Base-by-base conservation (phyloP, 2,888 invertebrate genomes). In the Molanna angustata region DNA sequence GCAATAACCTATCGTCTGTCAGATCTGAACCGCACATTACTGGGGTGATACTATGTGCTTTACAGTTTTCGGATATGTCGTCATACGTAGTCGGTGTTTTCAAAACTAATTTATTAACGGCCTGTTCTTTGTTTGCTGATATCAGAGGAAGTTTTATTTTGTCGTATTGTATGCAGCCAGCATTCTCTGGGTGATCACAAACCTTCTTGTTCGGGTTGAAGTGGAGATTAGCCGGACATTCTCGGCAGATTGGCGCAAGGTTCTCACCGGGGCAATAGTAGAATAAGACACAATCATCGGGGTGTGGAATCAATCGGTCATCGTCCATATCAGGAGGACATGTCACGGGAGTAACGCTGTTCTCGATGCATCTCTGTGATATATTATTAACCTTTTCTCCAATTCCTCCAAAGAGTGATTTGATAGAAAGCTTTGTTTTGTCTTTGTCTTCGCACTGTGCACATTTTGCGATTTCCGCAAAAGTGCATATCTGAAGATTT, bases 281-380 rank as follows among this genome's bases (percentile, higher is more conserved):
- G 13, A 67, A 69, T 33, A 67, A 61, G 39, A 57, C 42, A 58
- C 67, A 67, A 62, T 68, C 65, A 49, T 60, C 60, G 0, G 67
- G 65, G 57, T 68, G 68, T 20, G 64, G 61, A 42, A 63, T 32
- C 14, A 68, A 60, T 2, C 48, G 46, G 47, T 66, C 66, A 14
- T 59, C 59, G 4, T 43, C 18, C n/a, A 54, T 22, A 9, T 42
- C 47, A 18, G 42, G 50, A 0, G 42, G 56, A 49, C 66, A 66
- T 2, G 62, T 62, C 37, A 68, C 64, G 7, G 56, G 52, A n/a
- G 64, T 64, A 18, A 62, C 57, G 19, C 61, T 61, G 52, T 62
- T 56, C n/a, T 59, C 55, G 40, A 56, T 20, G 55, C 64, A 65
- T 19, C 61, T 61, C 27, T 57, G 52, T 1, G 63, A 60, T 32